These are phyloP conservation scores for Sturmia bella DNA, from an alignment of 2,888 invertebrate species.

Conservation along the genomic window DNA sequence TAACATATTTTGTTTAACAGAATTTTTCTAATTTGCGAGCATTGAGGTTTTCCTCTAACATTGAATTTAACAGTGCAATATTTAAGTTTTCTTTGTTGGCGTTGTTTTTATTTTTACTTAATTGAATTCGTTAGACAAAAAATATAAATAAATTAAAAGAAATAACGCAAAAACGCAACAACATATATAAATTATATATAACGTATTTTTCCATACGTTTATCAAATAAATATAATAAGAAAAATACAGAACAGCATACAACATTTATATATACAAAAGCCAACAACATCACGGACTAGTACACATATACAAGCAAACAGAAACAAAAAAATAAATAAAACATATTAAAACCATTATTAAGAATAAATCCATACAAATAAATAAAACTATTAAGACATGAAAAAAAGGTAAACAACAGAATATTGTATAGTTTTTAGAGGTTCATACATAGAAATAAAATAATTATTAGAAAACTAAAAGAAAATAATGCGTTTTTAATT, in stretches of 20 bases:
- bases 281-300: conserved; percentile 20
- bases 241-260: conserved; percentile 35
- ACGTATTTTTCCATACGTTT: conserved; percentile 56
- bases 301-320: conserved; percentile 41
- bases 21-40: conserved; percentile 1
- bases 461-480: conserved; percentile 69
- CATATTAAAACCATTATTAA: conserved; percentile 62
- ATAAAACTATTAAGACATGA: conserved; percentile 21
- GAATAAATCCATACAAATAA: conserved; percentile 30
- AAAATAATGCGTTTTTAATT: background rate
- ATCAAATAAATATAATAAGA: conserved; percentile 48
- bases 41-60: conserved; percentile 2
- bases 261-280: conserved; percentile 49
- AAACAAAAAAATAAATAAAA: conserved; percentile 29
- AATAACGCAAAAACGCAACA: conserved; percentile 49
- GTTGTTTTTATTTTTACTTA: conserved; percentile 13
- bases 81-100: conserved; percentile 36
- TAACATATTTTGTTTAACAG: background rate
- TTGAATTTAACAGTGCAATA: conserved; percentile 57
- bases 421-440: conserved; percentile 71
- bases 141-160: conserved; percentile 11
- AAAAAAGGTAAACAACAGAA: conserved; percentile 43
- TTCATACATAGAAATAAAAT: conserved; percentile 72
- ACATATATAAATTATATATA: conserved; percentile 53
- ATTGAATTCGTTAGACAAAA: conserved; percentile 19